A percentile compares a stretch with the other conserved stretches of the same genome.
Evolutionary conservation across 2,113 vertebrate genomes (phyloP).

Genomic region (Lathamus discolor): DNA sequence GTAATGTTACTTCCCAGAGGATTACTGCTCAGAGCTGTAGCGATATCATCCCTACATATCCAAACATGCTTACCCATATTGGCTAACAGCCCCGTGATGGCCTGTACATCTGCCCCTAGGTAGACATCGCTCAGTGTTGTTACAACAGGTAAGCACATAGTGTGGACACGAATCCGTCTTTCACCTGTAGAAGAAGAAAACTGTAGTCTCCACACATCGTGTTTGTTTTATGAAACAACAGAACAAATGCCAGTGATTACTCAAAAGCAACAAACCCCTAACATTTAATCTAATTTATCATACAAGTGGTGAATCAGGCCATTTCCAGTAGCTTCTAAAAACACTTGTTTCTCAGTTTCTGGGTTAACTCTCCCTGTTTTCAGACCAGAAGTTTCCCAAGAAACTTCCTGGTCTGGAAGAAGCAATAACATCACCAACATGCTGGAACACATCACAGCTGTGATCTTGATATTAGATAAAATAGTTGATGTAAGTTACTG

Average conservation of each 20-base stretch:
- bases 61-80: slow-evolving; percentile 88
- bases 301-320: not conserved
- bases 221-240: not conserved
- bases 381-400: not conserved
- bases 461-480: too few relatives aligned
- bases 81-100: slow-evolving; percentile 89
- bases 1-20: not conserved
- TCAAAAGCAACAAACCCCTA: not conserved
- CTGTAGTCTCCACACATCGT: not conserved
- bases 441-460: not conserved
- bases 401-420: not conserved
- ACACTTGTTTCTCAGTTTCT: not conserved
- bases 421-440: not conserved
- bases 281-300: not conserved
- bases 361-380: not conserved
- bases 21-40: not conserved
- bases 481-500: not conserved
- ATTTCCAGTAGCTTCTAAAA: not conserved
- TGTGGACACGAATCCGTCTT: slow-evolving; percentile 94
- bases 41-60: not conserved
- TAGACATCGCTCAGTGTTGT: slow-evolving; percentile 90
- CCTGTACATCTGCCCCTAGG: slow-evolving; percentile 94
- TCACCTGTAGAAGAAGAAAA: slow-evolving; percentile 79
- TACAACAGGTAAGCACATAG: slow-evolving; percentile 93
- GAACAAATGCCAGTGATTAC: not conserved